phyloP scores from a whole-genome alignment of 2,113 vertebrate species.

The Tautogolabrus adspersus region DNA sequence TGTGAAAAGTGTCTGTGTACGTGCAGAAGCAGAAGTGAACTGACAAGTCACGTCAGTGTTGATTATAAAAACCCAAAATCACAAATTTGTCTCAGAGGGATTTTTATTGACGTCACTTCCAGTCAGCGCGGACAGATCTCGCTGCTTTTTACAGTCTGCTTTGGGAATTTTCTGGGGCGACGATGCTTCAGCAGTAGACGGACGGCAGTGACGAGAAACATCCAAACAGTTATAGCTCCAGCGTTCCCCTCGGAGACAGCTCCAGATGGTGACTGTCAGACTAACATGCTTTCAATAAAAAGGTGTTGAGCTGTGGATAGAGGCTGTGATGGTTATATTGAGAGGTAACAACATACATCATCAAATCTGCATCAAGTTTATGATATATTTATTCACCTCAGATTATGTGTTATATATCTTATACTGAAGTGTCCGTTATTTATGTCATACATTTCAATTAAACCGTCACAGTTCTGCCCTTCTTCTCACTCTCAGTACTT shows the following conservation, averaged over 20 bases:
- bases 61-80: conserved; percentile 54
- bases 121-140: conserved; percentile 35
- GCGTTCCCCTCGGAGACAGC: neutral
- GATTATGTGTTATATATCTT: too few relatives aligned
- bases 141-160: conserved; percentile 34
- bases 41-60: conserved; percentile 41
- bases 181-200: conserved; percentile 11
- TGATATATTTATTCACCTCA: too few relatives aligned
- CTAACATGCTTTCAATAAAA: conserved; percentile 9
- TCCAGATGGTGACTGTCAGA: conserved; percentile 25
- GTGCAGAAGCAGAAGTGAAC: conserved; percentile 9
- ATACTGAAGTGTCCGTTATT: neutral
- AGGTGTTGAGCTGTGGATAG: neutral
- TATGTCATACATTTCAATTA: too few relatives aligned
- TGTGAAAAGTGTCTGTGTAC: conserved; percentile 32
- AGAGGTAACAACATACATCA: neutral
- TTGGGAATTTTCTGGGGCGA: conserved; percentile 32
- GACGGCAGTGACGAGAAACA: neutral
- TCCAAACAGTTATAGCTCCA: conserved; percentile 1
- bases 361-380: too few relatives aligned
- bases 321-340: neutral
- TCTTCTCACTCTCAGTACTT: too few relatives aligned
- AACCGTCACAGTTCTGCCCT: too few relatives aligned
- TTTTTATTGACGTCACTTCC: conserved; percentile 55
- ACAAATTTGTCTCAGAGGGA: conserved; percentile 57